Evolutionary conservation across 2,888 invertebrate species (phyloP).

Genomic region (Criorhina ranunculi): DNA sequence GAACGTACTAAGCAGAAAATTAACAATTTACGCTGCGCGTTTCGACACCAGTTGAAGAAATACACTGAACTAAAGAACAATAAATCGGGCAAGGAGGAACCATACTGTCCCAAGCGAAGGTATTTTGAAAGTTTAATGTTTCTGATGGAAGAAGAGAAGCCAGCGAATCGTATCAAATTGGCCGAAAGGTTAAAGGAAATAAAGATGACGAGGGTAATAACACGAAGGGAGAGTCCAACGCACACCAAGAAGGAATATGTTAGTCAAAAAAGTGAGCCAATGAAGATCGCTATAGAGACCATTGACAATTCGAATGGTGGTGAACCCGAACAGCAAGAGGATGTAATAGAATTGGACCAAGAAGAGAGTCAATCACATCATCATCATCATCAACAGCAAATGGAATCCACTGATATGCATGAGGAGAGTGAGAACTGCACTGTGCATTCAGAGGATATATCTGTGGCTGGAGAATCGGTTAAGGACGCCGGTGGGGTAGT

Average conservation of each 20-base stretch:
- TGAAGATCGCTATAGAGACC: conserved; percentile 60
- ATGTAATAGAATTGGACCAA: conserved; percentile 77
- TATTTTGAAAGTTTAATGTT: conserved; percentile 84
- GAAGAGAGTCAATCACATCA: conserved; percentile 50
- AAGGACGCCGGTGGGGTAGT: conserved; percentile 62
- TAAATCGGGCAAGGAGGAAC: conserved; percentile 83
- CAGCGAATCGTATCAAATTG: conserved; percentile 77
- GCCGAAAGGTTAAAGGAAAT: conserved; percentile 77
- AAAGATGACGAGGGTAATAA: conserved; percentile 61
- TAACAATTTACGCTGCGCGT: conserved; percentile 84
- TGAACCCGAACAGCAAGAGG: conserved; percentile 78
- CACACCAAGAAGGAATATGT: conserved; percentile 39
- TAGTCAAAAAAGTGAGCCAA: conserved; percentile 71
- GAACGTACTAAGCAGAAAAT: conserved; percentile 84
- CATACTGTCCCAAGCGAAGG: conserved; percentile 83
- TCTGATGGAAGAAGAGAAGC: conserved; percentile 83
- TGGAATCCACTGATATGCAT: conserved; percentile 60
- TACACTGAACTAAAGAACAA: conserved; percentile 82
- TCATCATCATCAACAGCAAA: conserved; percentile 37
- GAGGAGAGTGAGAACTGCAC: conserved; percentile 66
- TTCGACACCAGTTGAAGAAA: conserved; percentile 83
- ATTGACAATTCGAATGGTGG: conserved; percentile 64
- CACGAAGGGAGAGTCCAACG: conserved; percentile 49
- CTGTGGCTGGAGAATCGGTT: conserved; percentile 62
- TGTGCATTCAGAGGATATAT: conserved; percentile 65